These are phyloP conservation scores for Palaemon carinicauda DNA, from an alignment of 1,140 invertebrate species.

Conservation along the genomic window DNA sequence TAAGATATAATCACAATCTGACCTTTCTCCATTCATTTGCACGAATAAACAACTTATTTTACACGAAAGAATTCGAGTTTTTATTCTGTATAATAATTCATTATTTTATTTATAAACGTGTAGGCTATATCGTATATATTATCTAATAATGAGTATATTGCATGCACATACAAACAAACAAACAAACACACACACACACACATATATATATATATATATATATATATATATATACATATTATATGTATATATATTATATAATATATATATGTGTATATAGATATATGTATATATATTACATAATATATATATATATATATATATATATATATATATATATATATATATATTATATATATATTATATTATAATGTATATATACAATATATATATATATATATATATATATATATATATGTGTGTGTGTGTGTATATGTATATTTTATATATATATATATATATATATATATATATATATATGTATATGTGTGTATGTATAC, in stretches of 20 bases:
- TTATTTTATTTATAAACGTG: too few relatives aligned
- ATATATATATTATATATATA: not conserved
- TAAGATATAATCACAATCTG: too few relatives aligned
- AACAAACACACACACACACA: not conserved
- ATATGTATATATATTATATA: not conserved
- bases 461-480: too few relatives aligned
- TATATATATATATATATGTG: not conserved
- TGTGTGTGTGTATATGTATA: not conserved
- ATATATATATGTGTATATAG: not conserved
- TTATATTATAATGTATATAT: too few relatives aligned
- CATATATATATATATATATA: not conserved
- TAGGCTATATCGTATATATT: not conserved
- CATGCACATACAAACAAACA: not conserved
- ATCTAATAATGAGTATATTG: too few relatives aligned
- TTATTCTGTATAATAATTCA: too few relatives aligned
- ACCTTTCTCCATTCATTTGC: too few relatives aligned
- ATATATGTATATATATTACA: not conserved
- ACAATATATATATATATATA: not conserved
- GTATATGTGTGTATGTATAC: not conserved
- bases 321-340: not conserved
- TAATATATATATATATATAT: not conserved
- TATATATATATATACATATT: not conserved
- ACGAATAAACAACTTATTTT: too few relatives aligned
- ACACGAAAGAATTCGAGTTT: too few relatives aligned
- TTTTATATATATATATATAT: too few relatives aligned